These are phyloP conservation scores for Plumapathes pennacea DNA, from an alignment of 92 coral and sea anemone genomes.

Conservation along the genomic window DNA sequence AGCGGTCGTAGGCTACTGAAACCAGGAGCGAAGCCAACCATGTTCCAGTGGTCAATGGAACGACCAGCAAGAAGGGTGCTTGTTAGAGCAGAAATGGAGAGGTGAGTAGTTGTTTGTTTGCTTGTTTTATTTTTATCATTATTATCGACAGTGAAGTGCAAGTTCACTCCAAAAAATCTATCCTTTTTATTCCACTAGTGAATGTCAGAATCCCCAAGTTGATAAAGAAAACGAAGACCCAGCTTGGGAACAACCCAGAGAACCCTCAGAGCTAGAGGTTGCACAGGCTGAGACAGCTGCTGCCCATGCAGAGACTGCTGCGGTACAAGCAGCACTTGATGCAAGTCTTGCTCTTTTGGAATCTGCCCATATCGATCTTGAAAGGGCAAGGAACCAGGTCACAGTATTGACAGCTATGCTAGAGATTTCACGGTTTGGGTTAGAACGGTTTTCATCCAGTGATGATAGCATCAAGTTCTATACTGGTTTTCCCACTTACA, in stretches of 20 bases:
- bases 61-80: constrained; percentile 3
- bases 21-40: constrained; percentile 14
- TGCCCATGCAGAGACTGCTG: constrained; percentile 10
- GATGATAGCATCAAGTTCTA: constrained; percentile 37
- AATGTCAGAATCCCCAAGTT: too few species aligned
- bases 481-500: constrained; percentile 46
- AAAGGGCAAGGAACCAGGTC: background rate
- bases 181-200: too few species aligned
- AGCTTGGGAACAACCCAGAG: too few species aligned
- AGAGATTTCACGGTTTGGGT: constrained; percentile 27
- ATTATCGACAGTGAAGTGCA: too few species aligned
- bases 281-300: constrained; percentile 26
- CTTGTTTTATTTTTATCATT: too few species aligned
- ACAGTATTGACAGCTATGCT: background rate
- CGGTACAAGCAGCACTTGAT: constrained; percentile 4
- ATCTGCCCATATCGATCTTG: constrained; percentile 5
- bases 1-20: constrained; percentile 13
- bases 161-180: too few species aligned
- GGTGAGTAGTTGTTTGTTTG: too few species aligned
- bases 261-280: background rate
- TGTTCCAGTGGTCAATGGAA: constrained; percentile 5
- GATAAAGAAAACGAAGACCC: too few species aligned
- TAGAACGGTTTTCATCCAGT: constrained; percentile 46
- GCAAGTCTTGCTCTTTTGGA: constrained; percentile 1
- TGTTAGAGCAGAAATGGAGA: constrained; percentile 9